Evolutionary conservation across 2,888 invertebrate species (phyloP).

Genomic region (Rhagonycha fulva): DNA sequence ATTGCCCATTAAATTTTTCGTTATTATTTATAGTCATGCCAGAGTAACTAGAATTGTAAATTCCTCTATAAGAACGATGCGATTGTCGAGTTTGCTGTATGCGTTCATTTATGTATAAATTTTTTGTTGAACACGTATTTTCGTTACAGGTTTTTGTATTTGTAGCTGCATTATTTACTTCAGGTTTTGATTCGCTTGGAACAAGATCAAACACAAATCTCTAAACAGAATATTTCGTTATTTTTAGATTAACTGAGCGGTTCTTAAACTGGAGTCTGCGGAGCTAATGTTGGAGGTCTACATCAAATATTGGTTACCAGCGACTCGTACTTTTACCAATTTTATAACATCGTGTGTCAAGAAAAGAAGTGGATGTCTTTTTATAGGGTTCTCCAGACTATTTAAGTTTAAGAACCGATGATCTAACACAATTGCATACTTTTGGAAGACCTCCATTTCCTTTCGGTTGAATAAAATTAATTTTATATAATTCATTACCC

Average conservation of each 20-base stretch:
- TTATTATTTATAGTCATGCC: not conserved
- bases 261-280: too few relatives aligned
- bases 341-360: too few relatives aligned
- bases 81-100: not conserved
- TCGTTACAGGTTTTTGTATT: constrained; percentile 34
- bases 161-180: constrained; percentile 37
- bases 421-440: constrained; percentile 20
- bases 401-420: too few relatives aligned
- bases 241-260: too few relatives aligned
- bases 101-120: not conserved
- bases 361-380: too few relatives aligned
- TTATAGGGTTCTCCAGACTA: too few relatives aligned
- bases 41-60: constrained; percentile 1
- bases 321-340: too few relatives aligned
- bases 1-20: not conserved
- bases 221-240: constrained; percentile 34
- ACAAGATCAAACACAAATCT: constrained; percentile 51
- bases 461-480: constrained; percentile 38
- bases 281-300: too few relatives aligned
- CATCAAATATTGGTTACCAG: too few relatives aligned
- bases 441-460: constrained; percentile 35
- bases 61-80: not conserved
- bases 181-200: constrained; percentile 44
- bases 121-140: not conserved
- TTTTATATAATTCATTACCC: constrained; percentile 39